Evolutionary conservation across 2,113 vertebrate species (phyloP).

Genomic region (Tachuris rubrigastra): DNA sequence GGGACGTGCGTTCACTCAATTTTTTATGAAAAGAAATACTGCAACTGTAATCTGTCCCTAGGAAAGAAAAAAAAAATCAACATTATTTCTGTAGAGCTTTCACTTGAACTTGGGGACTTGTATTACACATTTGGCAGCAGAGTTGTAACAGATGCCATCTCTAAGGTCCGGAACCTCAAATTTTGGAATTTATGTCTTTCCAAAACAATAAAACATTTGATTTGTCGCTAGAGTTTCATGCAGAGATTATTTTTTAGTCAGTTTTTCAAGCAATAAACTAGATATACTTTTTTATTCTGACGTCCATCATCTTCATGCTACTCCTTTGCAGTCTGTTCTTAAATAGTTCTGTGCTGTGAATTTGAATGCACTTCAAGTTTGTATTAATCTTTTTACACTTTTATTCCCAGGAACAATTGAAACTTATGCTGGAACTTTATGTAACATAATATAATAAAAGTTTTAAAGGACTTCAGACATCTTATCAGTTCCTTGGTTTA

Average conservation of each 20-base stretch:
- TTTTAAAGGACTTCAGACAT: not conserved
- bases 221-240: constrained; percentile 10
- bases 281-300: not conserved
- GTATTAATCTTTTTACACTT: not conserved
- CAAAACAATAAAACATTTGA: constrained; percentile 38
- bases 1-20: not conserved
- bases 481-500: not conserved
- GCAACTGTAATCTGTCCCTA: not conserved
- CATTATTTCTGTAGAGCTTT: not conserved
- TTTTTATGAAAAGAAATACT: constrained; percentile 34
- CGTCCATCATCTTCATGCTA: not conserved
- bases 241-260: not conserved
- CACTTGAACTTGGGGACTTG: constrained; percentile 22
- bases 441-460: not conserved
- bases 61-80: not conserved
- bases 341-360: not conserved
- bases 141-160: constrained; percentile 34
- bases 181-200: constrained; percentile 37
- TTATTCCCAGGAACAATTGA: not conserved
- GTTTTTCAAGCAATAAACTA: not conserved
- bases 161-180: constrained; percentile 45
- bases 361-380: not conserved
- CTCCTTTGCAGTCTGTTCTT: not conserved
- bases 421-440: not conserved
- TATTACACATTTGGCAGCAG: constrained; percentile 34